Base-by-base conservation (phyloP, 2,113 vertebrate species). In the Potamarius usumacintae region DNA sequence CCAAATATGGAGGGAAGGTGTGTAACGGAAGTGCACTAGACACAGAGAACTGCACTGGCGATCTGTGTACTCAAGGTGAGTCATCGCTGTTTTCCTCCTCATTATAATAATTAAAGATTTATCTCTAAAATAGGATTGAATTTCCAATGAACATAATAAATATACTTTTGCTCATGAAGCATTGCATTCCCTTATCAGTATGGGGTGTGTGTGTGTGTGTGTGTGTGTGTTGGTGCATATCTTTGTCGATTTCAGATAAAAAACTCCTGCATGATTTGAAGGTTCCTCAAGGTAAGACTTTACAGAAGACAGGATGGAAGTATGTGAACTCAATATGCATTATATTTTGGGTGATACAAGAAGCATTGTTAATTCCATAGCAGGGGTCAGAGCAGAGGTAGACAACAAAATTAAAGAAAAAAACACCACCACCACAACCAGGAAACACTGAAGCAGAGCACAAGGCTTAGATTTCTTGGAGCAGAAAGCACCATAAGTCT, bases 11-110 rank as follows among this genome's bases (percentile, higher is more conserved):
- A 9, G 97, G 97, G 0, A 96, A 94, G 17, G 93, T 95, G 90
- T 99, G 98, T 20, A 96, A 98, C 89, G 98, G 98, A 0, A 92
- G 96, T 65, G 94, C 96, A 27, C 93, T 97, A 52, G 96, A 96
- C 57, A 94, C 95, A 0, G 97, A 97, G 88, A 99, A 99, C 90
- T 99, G 98, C 95, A 99, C 98, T 0, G 97, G 97, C n/a, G 97
- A 97, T n/a, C 95, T 98, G 0, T 99, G 98, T 93, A 96, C 97
- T 78, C 96, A 98, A 95, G 97, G 98, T 98, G 95, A 92, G 94
- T 90, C 18, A 22, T 72, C 87, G 50, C 27, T 84, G 22, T 55
- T 11, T 7, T 53, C 15, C 30, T 81, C 30, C 30, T 42, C 78
- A 10, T 55, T 55, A 8, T 53, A 78, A 53, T 78, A 7, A 55